These are phyloP conservation scores for Carpatolechia fugitivella DNA, from an alignment of 2,888 invertebrate species.

Conservation along the genomic window DNA sequence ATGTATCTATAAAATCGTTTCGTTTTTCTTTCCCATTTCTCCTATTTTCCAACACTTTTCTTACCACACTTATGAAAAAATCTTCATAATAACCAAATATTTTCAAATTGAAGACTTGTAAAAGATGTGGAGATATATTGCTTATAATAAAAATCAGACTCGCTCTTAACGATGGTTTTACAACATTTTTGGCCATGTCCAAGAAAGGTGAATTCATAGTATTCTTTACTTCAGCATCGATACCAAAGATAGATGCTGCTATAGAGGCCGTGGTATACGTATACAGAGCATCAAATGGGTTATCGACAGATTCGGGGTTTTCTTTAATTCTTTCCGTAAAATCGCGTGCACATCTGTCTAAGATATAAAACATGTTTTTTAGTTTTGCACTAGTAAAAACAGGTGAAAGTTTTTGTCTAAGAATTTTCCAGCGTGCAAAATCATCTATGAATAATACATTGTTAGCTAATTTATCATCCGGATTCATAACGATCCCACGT, in stretches of 20 bases:
- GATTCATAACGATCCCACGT: constrained; percentile 44
- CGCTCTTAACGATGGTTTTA: constrained; percentile 29
- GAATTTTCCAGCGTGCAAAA: constrained; percentile 50
- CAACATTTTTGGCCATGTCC: constrained; percentile 45
- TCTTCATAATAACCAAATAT: constrained; percentile 48
- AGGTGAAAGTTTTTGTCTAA: constrained; percentile 59
- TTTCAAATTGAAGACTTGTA: constrained; percentile 39
- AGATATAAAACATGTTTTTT: constrained; percentile 59
- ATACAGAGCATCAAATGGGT: constrained; percentile 43
- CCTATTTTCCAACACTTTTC: constrained; percentile 43
- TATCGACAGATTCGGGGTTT: constrained; percentile 30
- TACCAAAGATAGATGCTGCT: constrained; percentile 62
- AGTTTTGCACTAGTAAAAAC: constrained; percentile 56
- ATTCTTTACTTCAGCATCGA: constrained; percentile 49
- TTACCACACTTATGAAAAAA: constrained; percentile 52
- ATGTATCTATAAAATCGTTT: constrained; percentile 55
- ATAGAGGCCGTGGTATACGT: constrained; percentile 54
- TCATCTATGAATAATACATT: constrained; percentile 52
- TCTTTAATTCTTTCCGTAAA: constrained; percentile 43
- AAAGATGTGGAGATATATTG: constrained; percentile 38
- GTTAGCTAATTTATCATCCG: constrained; percentile 47
- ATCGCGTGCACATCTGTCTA: constrained; percentile 50
- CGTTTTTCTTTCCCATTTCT: constrained; percentile 28
- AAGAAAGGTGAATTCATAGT: constrained; percentile 57
- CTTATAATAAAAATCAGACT: constrained; percentile 35